phyloP scores from a whole-genome alignment of 2,113 vertebrate species.

The Aviceda subcristata region DNA sequence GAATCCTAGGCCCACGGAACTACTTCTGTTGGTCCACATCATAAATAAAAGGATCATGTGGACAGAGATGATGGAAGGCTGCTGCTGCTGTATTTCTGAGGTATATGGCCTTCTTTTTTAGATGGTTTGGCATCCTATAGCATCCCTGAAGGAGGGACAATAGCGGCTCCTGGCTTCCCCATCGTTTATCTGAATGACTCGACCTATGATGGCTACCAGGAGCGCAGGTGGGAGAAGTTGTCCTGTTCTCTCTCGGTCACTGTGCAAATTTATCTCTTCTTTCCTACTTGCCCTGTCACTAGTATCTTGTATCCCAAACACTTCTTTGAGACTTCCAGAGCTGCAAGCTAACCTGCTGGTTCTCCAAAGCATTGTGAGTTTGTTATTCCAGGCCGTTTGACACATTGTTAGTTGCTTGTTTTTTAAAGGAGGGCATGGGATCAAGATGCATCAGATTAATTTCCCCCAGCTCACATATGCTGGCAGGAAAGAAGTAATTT shows the following conservation, averaged over 20 bases:
- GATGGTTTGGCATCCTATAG: slow-evolving; percentile 87
- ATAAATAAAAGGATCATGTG: neutral
- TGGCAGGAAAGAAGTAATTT: neutral
- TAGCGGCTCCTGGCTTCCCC: slow-evolving; percentile 77
- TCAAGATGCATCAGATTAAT: neutral
- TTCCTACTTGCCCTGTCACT: neutral
- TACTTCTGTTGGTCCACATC: neutral
- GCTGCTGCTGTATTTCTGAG: slow-evolving; percentile 20
- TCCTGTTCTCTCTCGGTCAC: neutral
- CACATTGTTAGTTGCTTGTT: neutral
- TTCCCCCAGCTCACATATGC: neutral
- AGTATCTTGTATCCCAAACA: neutral
- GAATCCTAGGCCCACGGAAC: neutral
- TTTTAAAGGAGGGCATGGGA: neutral
- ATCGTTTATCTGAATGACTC: slow-evolving; percentile 86
- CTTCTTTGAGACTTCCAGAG: neutral
- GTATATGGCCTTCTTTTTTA: slow-evolving; percentile 41
- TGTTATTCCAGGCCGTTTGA: neutral
- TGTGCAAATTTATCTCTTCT: neutral
- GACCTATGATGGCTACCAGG: slow-evolving; percentile 84
- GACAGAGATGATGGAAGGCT: neutral
- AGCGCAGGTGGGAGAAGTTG: slow-evolving; percentile 71
- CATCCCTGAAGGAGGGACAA: slow-evolving; percentile 85
- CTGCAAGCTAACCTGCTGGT: neutral
- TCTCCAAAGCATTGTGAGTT: neutral